Evolutionary conservation across 2,113 vertebrate genomes (phyloP).

Genomic region (Rostratula benghalensis): DNA sequence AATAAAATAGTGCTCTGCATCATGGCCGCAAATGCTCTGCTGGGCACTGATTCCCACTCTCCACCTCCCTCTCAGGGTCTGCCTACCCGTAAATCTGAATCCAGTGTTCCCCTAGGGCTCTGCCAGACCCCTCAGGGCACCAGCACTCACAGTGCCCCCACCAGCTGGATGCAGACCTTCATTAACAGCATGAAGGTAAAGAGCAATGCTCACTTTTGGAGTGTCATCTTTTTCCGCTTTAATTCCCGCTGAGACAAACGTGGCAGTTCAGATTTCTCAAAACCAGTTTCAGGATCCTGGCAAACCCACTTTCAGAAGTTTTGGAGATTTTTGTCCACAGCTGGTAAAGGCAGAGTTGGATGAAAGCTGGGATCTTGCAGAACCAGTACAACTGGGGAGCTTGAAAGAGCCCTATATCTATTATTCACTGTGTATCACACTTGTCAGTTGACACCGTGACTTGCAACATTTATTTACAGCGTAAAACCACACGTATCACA

Average conservation of each 20-base stretch:
- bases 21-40: not conserved
- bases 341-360: not conserved
- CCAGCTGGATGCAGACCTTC: not conserved
- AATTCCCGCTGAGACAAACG: not conserved
- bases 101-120: not conserved
- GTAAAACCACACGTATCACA: not conserved
- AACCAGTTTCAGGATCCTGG: not conserved
- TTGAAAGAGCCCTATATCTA: not conserved
- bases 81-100: not conserved
- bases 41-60: not conserved
- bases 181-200: rapidly evolving
- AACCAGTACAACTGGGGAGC: not conserved
- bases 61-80: not conserved
- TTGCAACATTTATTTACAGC: not conserved
- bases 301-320: not conserved
- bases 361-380: not conserved
- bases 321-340: not conserved
- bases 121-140: not conserved
- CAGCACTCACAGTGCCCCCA: no score
- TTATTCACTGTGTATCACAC: not conserved
- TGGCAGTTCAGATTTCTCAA: not conserved
- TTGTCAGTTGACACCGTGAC: not conserved
- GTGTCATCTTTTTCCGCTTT: not conserved
- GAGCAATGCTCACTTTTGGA: not conserved
- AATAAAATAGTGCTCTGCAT: not conserved